These are phyloP conservation scores for Empis livida DNA, from an alignment of 2,888 invertebrate species.

Conservation along the genomic window DNA sequence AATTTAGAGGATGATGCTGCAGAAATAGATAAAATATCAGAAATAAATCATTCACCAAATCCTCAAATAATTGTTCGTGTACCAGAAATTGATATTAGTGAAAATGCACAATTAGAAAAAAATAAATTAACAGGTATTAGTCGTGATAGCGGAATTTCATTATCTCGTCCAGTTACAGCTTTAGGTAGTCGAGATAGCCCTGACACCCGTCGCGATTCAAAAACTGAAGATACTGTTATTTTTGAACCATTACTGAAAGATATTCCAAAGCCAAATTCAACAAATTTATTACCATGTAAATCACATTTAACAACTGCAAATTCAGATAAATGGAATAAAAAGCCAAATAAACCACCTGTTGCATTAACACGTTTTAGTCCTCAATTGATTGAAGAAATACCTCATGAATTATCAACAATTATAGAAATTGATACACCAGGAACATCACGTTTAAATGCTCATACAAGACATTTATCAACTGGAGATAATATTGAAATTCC, in stretches of 20 bases:
- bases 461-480: neutral
- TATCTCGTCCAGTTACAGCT: slow-evolving; percentile 32
- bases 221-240: slow-evolving; percentile 1
- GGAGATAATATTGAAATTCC: neutral
- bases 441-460: slow-evolving; percentile 33
- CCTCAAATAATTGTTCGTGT: neutral
- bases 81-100: neutral
- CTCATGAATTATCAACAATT: slow-evolving; percentile 54
- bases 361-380: slow-evolving; percentile 30
- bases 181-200: slow-evolving; percentile 19
- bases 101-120: slow-evolving; percentile 20
- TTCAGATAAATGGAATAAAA: slow-evolving; percentile 11
- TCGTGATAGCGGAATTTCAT: slow-evolving; percentile 32
- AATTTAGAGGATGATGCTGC: neutral
- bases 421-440: slow-evolving; percentile 54
- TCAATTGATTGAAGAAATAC: slow-evolving; percentile 24
- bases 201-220: slow-evolving; percentile 3
- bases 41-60: neutral
- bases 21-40: neutral
- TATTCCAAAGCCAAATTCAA: slow-evolving; percentile 26
- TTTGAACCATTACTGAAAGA: slow-evolving; percentile 29
- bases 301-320: neutral
- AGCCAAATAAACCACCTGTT: slow-evolving; percentile 22
- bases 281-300: neutral
- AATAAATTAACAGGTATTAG: slow-evolving; percentile 27